Base-by-base conservation (phyloP, 2,113 vertebrate species). In the Pyxicephalus adspersus region DNA sequence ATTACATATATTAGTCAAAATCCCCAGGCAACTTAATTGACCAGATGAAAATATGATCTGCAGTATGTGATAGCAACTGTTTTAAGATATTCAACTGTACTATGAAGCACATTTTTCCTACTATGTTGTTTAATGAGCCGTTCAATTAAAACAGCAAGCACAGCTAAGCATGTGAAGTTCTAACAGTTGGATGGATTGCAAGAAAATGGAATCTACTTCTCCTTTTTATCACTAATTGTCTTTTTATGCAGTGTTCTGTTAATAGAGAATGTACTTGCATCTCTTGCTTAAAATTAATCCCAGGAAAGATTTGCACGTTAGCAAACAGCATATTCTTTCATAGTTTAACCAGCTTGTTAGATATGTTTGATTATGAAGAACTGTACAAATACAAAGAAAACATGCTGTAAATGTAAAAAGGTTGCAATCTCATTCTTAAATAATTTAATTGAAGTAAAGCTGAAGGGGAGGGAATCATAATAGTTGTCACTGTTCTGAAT, bases 1-100 rank as follows among this genome's bases (percentile, higher is more conserved):
- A 85, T 84, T 74, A 84, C 72, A 81, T 77, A 79, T 87, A 76
- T 85, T 54, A 83, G 82, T 72, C 34, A 78, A 77, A 26, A 0
- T 22, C 26, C 84, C 71, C 65, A 77, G 26, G 77, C 84, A 78
- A 63, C 54, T 1, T 71, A 71, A 64, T 13, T 64, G 38, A 81
- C 64, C 78, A 38, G 64, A 23, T 85, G 76, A 81, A 77, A 11
- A 80, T 84, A 75, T 83, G 65, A 81, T 68, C 25, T 83, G n/a
- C 28, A 74, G 45, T 73, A 74, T 72, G 52, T 81, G 83, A 83
- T 83, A 71, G 82, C 20, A 65, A 11, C 38, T 5, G 80, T 0
- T 79, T 78, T 78, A 0, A 8, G 2, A 71, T 66, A 25, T 81
- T 63, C 5, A 2, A 57, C 51, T 71, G 25, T 81, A 83, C 13